phyloP scores from a whole-genome alignment of 2,888 invertebrate genomes.

The Phortica okadai region DNA sequence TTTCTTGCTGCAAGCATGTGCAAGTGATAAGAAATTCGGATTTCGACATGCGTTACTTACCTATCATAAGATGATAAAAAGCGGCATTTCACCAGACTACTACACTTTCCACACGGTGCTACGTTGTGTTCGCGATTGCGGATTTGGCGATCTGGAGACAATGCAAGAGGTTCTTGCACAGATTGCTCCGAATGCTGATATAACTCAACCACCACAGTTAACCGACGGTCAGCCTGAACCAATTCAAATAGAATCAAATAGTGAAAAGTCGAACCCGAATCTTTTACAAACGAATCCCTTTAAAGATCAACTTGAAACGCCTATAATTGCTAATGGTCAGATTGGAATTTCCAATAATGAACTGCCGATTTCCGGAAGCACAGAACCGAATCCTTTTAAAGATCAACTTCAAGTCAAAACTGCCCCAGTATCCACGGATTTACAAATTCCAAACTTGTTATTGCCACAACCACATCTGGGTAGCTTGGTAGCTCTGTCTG shows the following conservation, averaged over 20 bases:
- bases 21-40: slow-evolving; percentile 86
- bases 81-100: slow-evolving; percentile 82
- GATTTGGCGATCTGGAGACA: slow-evolving; percentile 82
- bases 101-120: slow-evolving; percentile 89
- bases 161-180: slow-evolving; percentile 78
- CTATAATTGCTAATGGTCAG: background rate
- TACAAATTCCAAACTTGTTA: slow-evolving; percentile 82
- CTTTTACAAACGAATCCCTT: background rate
- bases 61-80: slow-evolving; percentile 88
- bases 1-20: slow-evolving; percentile 90
- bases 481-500: slow-evolving; percentile 79
- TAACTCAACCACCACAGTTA: slow-evolving; percentile 11
- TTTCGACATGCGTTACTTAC: slow-evolving; percentile 82
- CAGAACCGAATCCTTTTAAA: slow-evolving; percentile 11
- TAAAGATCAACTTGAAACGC: slow-evolving; percentile 5
- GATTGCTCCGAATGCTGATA: slow-evolving; percentile 50
- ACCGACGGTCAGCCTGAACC: background rate
- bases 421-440: slow-evolving; percentile 15
- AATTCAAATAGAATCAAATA: too few species aligned
- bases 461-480: slow-evolving; percentile 80
- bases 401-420: slow-evolving; percentile 30
- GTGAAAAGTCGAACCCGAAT: background rate
- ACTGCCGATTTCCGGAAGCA: background rate
- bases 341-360: background rate
- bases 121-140: slow-evolving; percentile 87